phyloP scores from a whole-genome alignment of 30 jellyfish, hydroid and myxozoan genomes.

The Aurelia aurita region DNA sequence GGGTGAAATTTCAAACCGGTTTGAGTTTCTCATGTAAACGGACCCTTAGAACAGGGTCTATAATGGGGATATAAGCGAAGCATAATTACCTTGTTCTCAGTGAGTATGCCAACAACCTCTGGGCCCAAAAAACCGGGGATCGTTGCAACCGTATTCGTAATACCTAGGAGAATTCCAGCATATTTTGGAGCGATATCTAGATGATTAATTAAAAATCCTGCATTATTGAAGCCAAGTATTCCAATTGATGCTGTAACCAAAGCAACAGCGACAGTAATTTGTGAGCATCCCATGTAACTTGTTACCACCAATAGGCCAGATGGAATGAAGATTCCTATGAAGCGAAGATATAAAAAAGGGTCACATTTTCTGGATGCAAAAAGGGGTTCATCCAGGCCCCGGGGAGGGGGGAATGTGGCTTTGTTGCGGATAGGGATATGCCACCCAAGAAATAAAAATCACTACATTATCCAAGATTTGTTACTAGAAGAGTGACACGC shows the following conservation, averaged over 20 bases:
- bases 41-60: too few relatives aligned
- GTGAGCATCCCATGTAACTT: slow-evolving; percentile 67
- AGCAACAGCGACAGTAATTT: slow-evolving; percentile 52
- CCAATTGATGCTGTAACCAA: slow-evolving; percentile 49
- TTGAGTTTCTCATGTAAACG: too few relatives aligned
- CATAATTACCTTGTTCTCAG: slow-evolving; percentile 63
- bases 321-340: slow-evolving; percentile 46
- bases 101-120: slow-evolving; percentile 67
- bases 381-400: too few relatives aligned
- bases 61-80: too few relatives aligned
- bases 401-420: too few relatives aligned
- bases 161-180: slow-evolving; percentile 72
- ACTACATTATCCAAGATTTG: too few relatives aligned
- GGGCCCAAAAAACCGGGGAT: slow-evolving; percentile 76
- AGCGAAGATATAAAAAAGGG: too few relatives aligned
- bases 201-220: slow-evolving; percentile 64
- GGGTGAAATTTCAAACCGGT: too few relatives aligned
- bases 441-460: too few relatives aligned
- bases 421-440: too few relatives aligned
- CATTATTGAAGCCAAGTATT: slow-evolving; percentile 35
- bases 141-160: slow-evolving; percentile 69
- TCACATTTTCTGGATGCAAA: too few relatives aligned
- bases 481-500: too few relatives aligned
- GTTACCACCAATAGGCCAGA: slow-evolving; percentile 26
- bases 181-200: slow-evolving; percentile 69